phyloP scores from a whole-genome alignment of 2,888 invertebrate genomes.

The Eutolmus rufibarbis region DNA sequence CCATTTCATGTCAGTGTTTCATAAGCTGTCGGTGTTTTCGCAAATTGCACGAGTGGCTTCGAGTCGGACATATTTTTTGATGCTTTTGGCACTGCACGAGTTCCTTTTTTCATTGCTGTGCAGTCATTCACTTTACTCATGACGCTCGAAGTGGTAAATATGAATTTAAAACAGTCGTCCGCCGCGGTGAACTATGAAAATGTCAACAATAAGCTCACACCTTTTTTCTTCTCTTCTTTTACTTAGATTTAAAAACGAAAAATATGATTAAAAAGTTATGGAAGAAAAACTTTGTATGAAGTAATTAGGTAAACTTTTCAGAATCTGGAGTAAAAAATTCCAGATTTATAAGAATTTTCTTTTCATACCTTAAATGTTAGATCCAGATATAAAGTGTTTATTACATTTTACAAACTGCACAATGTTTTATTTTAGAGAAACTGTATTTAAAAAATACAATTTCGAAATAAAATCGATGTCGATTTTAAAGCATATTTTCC shows the following conservation, averaged over 20 bases:
- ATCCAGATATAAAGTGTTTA: too few species aligned
- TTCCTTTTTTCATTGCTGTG: neutral
- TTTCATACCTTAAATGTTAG: too few species aligned
- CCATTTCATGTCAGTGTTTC: neutral
- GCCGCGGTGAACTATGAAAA: neutral
- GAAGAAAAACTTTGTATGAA: neutral
- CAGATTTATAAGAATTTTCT: too few species aligned
- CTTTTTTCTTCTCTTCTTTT: neutral
- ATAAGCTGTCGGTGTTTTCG: neutral
- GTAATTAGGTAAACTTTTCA: neutral
- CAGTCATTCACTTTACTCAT: neutral
- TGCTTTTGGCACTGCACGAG: neutral
- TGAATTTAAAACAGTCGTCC: neutral
- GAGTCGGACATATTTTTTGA: neutral
- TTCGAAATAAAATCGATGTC: too few species aligned
- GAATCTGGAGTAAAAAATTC: neutral
- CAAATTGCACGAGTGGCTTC: neutral
- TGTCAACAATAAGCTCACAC: neutral
- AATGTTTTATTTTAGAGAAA: too few species aligned
- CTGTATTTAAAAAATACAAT: too few species aligned
- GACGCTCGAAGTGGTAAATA: neutral
- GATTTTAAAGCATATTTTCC: too few species aligned
- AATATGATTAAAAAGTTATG: neutral
- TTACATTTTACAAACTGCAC: too few species aligned
- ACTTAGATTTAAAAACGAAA: neutral